Evolutionary conservation across 2,797 vertebrate species (phyloP).

Genomic region (Semotilus atromaculatus): DNA sequence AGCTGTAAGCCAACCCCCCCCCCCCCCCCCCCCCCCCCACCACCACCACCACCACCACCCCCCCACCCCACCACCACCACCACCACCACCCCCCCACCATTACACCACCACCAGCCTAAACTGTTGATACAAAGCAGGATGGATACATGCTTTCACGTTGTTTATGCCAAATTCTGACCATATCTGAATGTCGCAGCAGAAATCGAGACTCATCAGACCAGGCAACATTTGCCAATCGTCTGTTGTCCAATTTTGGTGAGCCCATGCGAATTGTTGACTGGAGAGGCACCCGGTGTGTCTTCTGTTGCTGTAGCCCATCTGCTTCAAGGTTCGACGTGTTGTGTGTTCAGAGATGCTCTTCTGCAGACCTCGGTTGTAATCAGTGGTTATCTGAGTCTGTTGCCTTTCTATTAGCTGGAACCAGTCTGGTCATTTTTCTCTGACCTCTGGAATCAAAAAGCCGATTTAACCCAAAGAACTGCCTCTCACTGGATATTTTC

Average conservation of each 20-base stretch:
- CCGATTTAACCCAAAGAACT: no score
- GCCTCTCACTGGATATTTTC: no score
- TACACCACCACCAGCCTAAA: not conserved
- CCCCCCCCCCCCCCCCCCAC: no score
- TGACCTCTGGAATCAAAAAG: no score
- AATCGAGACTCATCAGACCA: not conserved
- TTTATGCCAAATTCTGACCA: conserved; percentile 55
- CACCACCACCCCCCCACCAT: not conserved
- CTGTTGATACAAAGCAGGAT: conserved; percentile 45
- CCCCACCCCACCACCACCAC: not conserved
- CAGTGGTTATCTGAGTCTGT: no score
- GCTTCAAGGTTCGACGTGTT: not conserved
- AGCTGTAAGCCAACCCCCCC: no score
- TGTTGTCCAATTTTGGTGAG: not conserved
- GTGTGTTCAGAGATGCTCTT: no score
- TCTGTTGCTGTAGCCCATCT: not conserved
- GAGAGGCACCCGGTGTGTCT: not conserved
- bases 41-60: no score
- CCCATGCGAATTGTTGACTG: not conserved
- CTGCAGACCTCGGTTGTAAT: no score
- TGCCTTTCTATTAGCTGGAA: no score
- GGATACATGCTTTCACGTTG: conserved; percentile 54
- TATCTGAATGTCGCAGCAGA: conserved; percentile 43
- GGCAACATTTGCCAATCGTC: not conserved
- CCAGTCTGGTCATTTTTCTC: no score